These are phyloP conservation scores for Diuraphis noxia DNA, from an alignment of 1,140 invertebrate species.

Conservation along the genomic window DNA sequence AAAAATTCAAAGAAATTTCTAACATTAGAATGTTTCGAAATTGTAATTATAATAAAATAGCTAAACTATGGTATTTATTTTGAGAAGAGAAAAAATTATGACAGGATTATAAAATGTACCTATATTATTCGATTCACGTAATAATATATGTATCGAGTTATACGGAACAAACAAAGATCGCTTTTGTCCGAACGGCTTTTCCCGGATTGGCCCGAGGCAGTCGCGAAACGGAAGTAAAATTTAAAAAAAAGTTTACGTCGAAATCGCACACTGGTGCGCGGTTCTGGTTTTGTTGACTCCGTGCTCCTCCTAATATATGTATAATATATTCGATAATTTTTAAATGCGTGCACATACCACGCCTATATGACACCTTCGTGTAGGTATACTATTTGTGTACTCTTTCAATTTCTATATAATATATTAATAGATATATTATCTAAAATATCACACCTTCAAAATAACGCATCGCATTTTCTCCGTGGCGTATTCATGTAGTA, in stretches of 20 bases:
- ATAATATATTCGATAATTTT: not conserved
- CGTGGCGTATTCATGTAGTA: no score
- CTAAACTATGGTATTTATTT: not conserved
- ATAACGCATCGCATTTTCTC: not conserved
- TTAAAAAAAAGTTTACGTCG: not conserved
- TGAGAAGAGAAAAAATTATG: not conserved
- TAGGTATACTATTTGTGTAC: no score
- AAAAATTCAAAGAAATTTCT: not conserved
- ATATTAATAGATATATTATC: no score
- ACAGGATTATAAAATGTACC: not conserved
- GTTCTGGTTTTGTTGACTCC: not conserved
- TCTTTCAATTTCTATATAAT: no score
- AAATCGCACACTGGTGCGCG: not conserved
- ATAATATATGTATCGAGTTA: not conserved
- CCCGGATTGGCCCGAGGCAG: not conserved
- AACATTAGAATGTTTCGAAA: not conserved
- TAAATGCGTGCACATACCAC: not conserved
- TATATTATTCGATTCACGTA: slow-evolving; percentile 6
- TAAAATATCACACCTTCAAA: not conserved
- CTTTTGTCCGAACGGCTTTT: not conserved
- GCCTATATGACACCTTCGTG: no score
- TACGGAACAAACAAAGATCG: not conserved
- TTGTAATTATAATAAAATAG: not conserved
- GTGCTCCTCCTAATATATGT: no score
- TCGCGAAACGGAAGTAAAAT: not conserved